phyloP scores from a whole-genome alignment of 2,113 vertebrate genomes.

The Cynopterus brachyotis region DNA sequence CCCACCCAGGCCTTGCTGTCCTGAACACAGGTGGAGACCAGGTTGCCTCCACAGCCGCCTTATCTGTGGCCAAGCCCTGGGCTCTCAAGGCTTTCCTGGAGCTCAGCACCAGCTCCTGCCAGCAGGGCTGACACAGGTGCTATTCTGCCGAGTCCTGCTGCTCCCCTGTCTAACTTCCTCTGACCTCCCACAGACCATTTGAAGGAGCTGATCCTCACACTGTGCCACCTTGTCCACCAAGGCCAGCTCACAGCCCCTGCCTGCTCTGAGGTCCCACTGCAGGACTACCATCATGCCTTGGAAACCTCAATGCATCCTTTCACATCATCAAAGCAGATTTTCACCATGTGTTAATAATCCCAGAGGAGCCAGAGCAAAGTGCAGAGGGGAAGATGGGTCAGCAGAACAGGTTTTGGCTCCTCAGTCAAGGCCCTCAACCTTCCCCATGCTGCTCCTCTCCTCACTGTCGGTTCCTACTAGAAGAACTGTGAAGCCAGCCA shows the following conservation, averaged over 20 bases:
- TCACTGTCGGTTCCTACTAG: background rate
- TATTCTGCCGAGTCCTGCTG: background rate
- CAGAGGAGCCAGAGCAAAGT: background rate
- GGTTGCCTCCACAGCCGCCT: background rate
- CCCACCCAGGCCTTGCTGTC: background rate
- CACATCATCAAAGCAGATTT: slow-evolving; percentile 91
- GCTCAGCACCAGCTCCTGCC: background rate
- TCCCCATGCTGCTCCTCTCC: background rate
- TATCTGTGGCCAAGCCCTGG: background rate
- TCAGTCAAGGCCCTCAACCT: background rate
- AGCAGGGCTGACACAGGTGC: background rate
- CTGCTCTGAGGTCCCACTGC: slow-evolving; percentile 86
- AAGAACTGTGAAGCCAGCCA: background rate
- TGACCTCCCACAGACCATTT: slow-evolving; percentile 77
- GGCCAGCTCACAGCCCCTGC: slow-evolving; percentile 87
- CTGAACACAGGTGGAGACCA: background rate
- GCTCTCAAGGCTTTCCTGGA: background rate
- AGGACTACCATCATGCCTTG: slow-evolving; percentile 88
- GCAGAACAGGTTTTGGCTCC: background rate
- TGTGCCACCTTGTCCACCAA: slow-evolving; percentile 87
- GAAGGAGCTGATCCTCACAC: slow-evolving; percentile 86
- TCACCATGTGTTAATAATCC: slow-evolving; percentile 86
- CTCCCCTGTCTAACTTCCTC: background rate
- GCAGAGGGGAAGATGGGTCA: background rate
- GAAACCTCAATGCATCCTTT: slow-evolving; percentile 89